Base-by-base conservation (phyloP, 2,113 vertebrate species). In the Athene cunicularia region DNA sequence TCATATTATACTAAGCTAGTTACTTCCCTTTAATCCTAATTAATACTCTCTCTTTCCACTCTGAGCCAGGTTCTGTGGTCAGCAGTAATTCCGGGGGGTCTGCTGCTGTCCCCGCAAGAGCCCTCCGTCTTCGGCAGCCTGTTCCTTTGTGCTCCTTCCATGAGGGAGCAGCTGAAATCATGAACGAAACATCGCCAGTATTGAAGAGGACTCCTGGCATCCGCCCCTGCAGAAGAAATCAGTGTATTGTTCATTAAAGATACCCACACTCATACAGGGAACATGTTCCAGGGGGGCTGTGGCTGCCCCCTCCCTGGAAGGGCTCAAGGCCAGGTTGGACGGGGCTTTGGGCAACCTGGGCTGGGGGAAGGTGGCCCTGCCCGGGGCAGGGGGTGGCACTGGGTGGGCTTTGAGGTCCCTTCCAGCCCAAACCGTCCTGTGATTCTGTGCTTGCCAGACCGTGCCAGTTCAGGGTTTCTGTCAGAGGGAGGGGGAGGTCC, bases 1-100 rank as follows among this genome's bases (percentile, higher is more conserved):
- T 95, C 80, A 59, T 41, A 41, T 73, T 52, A 41, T 11, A 5
- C 73, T 81, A 84, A 96, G 70, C 72, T 74, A 39, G 62, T 92
- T 93, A 80, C 66, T 45, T 32, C 33, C 39, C 68, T 50, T 80
- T 93, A 91, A 96, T 93, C 96, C 92, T 86, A 85, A 88, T 93
- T 86, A 93, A 77, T 52, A 30, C 91, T 41, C 28, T 89, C 80
- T 73, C 66, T 76, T 80, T 71, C 6, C 68, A 55, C 47, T 58
- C 67, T 26, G 35, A 49, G 50, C 70, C 32, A 15, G 37, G 45
- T 53, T 86, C 83, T 89, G 35, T 43, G 33, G 62, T 86, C 74
- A 82, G 68, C 72, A 66, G 77, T 23, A 24, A 28, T 73, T 77
- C 66, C 2, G 7, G 68, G 70, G 85, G 37, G 13, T 37, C 56